Conservation (phyloP, 2,113 vertebrate genomes). For the Ginglymostoma cirratum region DNA sequence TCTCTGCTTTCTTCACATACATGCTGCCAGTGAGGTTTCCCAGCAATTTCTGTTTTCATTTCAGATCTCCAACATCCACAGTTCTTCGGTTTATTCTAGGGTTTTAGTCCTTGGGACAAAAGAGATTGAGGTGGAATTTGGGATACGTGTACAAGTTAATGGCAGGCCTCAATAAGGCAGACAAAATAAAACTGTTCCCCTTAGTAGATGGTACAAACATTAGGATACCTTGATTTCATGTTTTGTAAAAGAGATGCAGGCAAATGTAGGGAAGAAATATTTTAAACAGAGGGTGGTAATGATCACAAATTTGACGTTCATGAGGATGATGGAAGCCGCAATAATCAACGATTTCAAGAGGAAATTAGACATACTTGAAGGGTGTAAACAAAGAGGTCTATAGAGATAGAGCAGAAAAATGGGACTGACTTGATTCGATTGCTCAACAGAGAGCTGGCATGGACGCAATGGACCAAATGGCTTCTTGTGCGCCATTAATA, state of each 20-base stretch:
- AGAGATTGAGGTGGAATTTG: not conserved
- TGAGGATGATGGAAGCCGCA: no score
- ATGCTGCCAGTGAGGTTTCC: no score
- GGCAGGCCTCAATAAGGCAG: not conserved
- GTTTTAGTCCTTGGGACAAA: not conserved
- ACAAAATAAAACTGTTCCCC: not conserved
- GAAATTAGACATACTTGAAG: not conserved
- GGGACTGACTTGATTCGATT: not conserved
- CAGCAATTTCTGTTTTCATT: no score
- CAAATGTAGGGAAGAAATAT: not conserved
- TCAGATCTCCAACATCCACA: no score
- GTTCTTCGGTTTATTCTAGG: not conserved
- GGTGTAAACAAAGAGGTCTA: not conserved
- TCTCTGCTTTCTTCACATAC: no score
- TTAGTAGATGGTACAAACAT: not conserved
- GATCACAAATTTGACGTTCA: not conserved
- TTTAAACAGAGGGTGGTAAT: not conserved
- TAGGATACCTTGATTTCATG: not conserved
- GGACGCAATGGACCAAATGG: not conserved
- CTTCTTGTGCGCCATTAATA: not conserved
- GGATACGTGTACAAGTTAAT: not conserved
- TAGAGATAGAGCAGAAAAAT: not conserved
- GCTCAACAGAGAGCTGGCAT: not conserved
- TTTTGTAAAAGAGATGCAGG: not conserved
- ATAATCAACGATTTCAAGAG: not conserved